Evolutionary conservation across 2,888 invertebrate species (phyloP).

Genomic region (Scaptodrosophila latifasciaeformis): DNA sequence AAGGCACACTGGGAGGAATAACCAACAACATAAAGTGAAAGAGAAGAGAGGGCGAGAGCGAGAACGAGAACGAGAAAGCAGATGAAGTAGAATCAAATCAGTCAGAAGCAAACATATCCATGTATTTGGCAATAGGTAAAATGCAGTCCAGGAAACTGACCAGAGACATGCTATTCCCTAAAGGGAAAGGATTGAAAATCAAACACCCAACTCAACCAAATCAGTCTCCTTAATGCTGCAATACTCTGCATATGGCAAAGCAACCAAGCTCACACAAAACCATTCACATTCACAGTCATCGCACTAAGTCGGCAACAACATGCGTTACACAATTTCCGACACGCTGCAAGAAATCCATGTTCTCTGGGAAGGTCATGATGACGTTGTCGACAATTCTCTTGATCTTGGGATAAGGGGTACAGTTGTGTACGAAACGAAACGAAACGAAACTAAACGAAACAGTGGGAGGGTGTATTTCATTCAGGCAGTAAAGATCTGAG

Average conservation of each 20-base stretch:
- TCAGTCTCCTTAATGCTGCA: no score
- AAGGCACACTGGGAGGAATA: slow-evolving; percentile 25
- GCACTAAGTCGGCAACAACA: slow-evolving; percentile 77
- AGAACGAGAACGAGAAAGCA: not conserved
- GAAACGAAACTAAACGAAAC: no score
- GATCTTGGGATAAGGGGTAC: no score
- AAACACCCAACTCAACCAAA: no score
- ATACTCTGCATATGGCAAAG: not conserved
- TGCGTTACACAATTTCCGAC: slow-evolving; percentile 79
- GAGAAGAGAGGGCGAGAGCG: no score
- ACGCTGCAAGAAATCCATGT: slow-evolving; percentile 81
- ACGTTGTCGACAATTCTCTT: no score
- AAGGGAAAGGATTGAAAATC: no score
- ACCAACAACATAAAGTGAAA: no score
- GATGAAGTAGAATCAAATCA: no score
- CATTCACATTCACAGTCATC: not conserved
- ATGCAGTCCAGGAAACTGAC: not conserved
- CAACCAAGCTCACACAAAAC: not conserved
- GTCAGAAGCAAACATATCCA: not conserved
- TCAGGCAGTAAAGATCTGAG: slow-evolving; percentile 80
- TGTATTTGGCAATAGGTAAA: not conserved
- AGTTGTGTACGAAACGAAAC: no score
- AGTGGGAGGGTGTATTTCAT: slow-evolving; percentile 49
- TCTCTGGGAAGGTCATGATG: no score
- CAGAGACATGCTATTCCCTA: no score